Evolutionary conservation across 2,888 invertebrate genomes (phyloP), one percentile per base, ranked within the genome.

Genomic region (Chalcosyrphus nemorum): DNA sequence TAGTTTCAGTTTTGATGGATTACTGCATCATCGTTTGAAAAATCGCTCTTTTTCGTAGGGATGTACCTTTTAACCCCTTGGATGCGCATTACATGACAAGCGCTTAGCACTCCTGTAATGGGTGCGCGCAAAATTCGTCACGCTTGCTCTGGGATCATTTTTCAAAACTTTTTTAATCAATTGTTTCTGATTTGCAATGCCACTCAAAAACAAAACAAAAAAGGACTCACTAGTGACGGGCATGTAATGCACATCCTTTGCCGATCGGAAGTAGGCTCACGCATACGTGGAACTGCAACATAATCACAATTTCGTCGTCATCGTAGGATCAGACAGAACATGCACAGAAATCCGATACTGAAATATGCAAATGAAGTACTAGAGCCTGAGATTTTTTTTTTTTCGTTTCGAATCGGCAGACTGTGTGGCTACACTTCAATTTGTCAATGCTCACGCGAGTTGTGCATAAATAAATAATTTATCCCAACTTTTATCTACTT

Each of bases 371-470:
- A 84, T 84, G 57, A 81, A 50, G 19, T 29, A 27, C 24, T 52
- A 59, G 65, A 78, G 59, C 43, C 65, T 71, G 76, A 80, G 72
- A 72, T 65, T 65, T 32, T 15, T 38, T 27, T 27, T 27, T 56
- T 29, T 38, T 17, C 15, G 19, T 54, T 21, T 47, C 57, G 45
- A 65, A 1, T 15, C 50, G 65, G 81, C 78, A 82, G 82, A 75
- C 74, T 66, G 74, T 57, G 84, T 70, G 74, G 74, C 78, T 78
- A 68, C 80, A 80, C 80, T 70, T 78, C 80, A 84, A 84, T 78
- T 74, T 80, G 84, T 80, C 80, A 80, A 70, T 84, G 68, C 70
- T 84, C 80, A 75, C 74, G 80, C 57, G 82, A 82, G 47, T 24
- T 68, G 56, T 70, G 80, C 68, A 84, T 80, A 75, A 80, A 84